These are phyloP conservation scores for Dicentrarchus labrax DNA, from an alignment of 2,113 vertebrate genomes.

Conservation along the genomic window DNA sequence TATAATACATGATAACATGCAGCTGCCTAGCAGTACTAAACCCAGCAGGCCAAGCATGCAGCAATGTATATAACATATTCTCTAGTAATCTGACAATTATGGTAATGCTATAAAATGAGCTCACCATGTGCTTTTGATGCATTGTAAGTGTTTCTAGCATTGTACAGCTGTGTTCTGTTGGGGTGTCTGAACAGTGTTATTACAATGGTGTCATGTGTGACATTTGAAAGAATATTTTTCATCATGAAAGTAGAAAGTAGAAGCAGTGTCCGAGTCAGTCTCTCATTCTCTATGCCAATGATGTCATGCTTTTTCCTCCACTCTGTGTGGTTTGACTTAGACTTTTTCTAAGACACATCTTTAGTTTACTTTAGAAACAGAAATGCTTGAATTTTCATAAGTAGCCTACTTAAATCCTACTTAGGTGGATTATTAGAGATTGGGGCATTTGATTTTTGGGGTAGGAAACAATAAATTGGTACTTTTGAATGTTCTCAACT, in stretches of 20 bases:
- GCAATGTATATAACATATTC: neutral
- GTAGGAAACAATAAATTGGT: too few relatives aligned
- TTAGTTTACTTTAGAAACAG: neutral
- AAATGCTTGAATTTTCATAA: neutral
- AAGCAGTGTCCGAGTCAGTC: conserved; percentile 8
- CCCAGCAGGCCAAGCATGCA: neutral
- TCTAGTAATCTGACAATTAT: conserved; percentile 18
- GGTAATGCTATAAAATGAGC: conserved; percentile 10
- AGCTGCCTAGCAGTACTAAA: neutral
- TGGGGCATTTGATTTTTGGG: too few relatives aligned
- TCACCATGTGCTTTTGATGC: conserved; percentile 1
- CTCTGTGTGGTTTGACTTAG: conserved; percentile 3
- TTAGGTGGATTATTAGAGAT: too few relatives aligned
- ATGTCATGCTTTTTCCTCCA: conserved; percentile 25
- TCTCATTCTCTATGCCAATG: conserved; percentile 19
- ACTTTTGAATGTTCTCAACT: too few relatives aligned
- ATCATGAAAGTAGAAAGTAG: conserved; percentile 30
- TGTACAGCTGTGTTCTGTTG: conserved; percentile 1
- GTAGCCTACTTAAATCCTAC: too few relatives aligned
- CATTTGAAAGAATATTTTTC: conserved; percentile 27
- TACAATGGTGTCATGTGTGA: neutral
- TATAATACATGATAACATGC: neutral
- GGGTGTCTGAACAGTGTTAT: neutral
- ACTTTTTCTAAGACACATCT: conserved; percentile 12
- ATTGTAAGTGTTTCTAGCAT: conserved; percentile 1